Evolutionary conservation across 2,888 invertebrate genomes (phyloP).

Genomic region (Isoperla grammatica): DNA sequence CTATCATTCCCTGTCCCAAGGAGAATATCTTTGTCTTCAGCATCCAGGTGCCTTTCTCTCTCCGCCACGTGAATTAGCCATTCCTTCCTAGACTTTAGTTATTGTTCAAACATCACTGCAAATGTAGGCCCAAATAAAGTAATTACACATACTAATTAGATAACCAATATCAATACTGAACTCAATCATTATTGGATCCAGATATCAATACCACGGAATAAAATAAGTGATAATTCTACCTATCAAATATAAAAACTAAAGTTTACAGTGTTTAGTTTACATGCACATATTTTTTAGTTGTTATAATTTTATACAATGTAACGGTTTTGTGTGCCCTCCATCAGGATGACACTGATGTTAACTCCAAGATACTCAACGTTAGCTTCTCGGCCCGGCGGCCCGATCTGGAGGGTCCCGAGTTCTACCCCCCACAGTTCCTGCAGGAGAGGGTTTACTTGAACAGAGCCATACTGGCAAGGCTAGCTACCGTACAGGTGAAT

Average conservation of each 20-base stretch:
- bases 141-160: no score
- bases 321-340: slow-evolving; percentile 22
- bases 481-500: slow-evolving; percentile 78
- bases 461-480: slow-evolving; percentile 74
- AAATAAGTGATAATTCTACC: background rate
- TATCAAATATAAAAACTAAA: background rate
- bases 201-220: background rate
- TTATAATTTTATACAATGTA: no score
- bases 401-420: slow-evolving; percentile 67
- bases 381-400: slow-evolving; percentile 85
- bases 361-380: slow-evolving; percentile 82
- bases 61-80: no score
- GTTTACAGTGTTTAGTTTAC: slow-evolving; percentile 8
- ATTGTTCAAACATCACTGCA: background rate
- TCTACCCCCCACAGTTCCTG: slow-evolving; percentile 81
- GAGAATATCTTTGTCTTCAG: slow-evolving; percentile 92
- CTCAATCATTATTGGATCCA: no score
- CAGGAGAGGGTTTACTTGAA: slow-evolving; percentile 93
- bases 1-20: slow-evolving; percentile 85
- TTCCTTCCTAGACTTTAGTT: no score
- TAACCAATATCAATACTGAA: no score
- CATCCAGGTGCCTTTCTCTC: slow-evolving; percentile 54
- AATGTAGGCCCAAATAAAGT: no score
- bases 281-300: slow-evolving; percentile 10
- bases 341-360: slow-evolving; percentile 85